Percentiles rank a stretch among this genome's conserved stretches.
Evolutionary conservation across 1,140 invertebrate species (phyloP).

Genomic region (Neodiprion fabricii): DNA sequence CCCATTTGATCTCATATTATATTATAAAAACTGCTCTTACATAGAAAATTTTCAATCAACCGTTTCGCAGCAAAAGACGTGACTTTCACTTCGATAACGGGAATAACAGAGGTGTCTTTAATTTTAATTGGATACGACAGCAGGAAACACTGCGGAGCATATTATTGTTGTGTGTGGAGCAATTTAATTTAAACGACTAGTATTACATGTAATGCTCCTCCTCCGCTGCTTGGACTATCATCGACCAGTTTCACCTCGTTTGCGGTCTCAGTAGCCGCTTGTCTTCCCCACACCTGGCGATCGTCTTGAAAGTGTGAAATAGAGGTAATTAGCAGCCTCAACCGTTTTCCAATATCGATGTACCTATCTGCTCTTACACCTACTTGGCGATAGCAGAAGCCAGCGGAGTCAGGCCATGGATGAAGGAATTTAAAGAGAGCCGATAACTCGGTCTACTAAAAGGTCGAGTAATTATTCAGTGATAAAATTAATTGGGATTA

Average conservation of each 20-base stretch:
- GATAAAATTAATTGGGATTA: no score
- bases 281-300: not conserved
- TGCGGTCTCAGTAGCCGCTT: not conserved
- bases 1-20: no score
- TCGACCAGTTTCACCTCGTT: not conserved
- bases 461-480: no score
- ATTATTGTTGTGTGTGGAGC: not conserved
- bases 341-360: conserved; percentile 1
- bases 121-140: not conserved
- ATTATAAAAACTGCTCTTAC: no score
- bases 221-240: not conserved
- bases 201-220: not conserved
- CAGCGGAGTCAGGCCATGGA: no score
- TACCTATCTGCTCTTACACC: not conserved
- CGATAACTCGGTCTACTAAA: no score
- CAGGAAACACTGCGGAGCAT: not conserved
- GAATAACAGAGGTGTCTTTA: not conserved
- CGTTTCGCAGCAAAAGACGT: not conserved
- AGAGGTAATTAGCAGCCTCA: not conserved
- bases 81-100: not conserved
- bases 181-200: not conserved
- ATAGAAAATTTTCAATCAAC: no score
- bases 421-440: no score
- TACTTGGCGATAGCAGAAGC: no score
- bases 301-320: not conserved